Evolutionary conservation across 2,888 invertebrate genomes (phyloP), one percentile per base, ranked within the genome.

Genomic region (Dicyrtoma fusca): DNA sequence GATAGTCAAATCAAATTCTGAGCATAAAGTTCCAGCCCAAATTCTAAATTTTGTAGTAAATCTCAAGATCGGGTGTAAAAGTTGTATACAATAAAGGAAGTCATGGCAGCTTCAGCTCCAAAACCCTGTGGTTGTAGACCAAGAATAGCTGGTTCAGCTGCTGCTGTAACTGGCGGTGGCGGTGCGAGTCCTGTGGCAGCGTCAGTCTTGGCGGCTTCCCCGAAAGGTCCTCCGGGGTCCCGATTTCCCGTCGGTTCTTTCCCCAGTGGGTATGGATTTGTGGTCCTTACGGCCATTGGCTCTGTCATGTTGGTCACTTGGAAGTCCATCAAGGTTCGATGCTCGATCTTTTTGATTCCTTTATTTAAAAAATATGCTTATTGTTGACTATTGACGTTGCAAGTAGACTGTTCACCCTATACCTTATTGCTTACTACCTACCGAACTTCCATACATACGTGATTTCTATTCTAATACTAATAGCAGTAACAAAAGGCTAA

Each of bases 261-360:
- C 21, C 82, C 82, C 8, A 74, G 76, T 26, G 82, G 83, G 14
- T 84, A 83, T 80, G 84, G 84, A n/a, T 84, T 83, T 78, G 82
- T 83, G 17, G 80, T 84, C 21, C 74, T 84, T 21, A 82, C 82
- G 1, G 83, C 82, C 14, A 76, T 83, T 17, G 82, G 82, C n/a
- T 83, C 83, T 17, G 80, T 82, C 42, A 81, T 84, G 71, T 77
- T 84, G 59, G 76, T 83, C 34, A 77, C 81, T 17, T 84, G 83
- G 83, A 81, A 83, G 76, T 82, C 81, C n/a, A 77, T 82, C 55
- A 82, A 82, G 80, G 82, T 82, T 11, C 25, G n/a, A 26, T 47
- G 5, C 8, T 26, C 6, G 13, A 11, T 53, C 23, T 57, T 17
- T 11, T 57, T 25, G 4, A 19, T 17, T 57, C 47, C 4, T 34